Evolutionary conservation across 2,888 invertebrate species (phyloP).

Genomic region (Hartigia nigra): DNA sequence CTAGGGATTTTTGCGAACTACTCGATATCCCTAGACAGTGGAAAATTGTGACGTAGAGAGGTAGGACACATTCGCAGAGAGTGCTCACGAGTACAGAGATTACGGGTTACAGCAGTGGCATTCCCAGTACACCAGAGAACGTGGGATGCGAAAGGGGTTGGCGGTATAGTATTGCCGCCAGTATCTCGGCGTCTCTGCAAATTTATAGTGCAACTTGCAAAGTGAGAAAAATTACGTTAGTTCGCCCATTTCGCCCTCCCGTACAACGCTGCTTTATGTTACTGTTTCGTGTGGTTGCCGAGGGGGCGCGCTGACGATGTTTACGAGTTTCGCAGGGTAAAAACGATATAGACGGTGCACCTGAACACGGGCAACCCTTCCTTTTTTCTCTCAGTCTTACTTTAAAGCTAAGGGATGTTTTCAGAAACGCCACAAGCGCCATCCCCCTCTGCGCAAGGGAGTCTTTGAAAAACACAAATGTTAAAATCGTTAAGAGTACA

Average conservation of each 20-base stretch:
- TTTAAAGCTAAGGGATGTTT: not conserved
- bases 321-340: conserved; percentile 46
- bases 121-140: conserved; percentile 16
- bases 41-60: conserved; percentile 47
- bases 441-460: not conserved
- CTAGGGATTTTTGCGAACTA: conserved; percentile 33
- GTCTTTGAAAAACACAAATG: not conserved
- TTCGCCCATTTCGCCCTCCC: conserved; percentile 39
- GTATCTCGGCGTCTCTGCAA: conserved; percentile 27
- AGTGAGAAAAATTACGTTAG: conserved; percentile 64
- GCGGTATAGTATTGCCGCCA: not conserved
- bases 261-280: conserved; percentile 53
- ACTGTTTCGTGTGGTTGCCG: conserved; percentile 28
- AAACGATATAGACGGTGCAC: not conserved
- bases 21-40: conserved; percentile 20
- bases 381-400: not conserved
- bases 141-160: conserved; percentile 16
- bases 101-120: conserved; percentile 13
- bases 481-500: not conserved
- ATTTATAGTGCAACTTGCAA: conserved; percentile 61
- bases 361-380: not conserved
- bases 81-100: conserved; percentile 29
- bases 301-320: conserved; percentile 42
- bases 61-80: not conserved
- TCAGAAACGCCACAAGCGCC: not conserved